Conservation (phyloP, 2,113 vertebrate species). For the Hystrix cristata region DNA sequence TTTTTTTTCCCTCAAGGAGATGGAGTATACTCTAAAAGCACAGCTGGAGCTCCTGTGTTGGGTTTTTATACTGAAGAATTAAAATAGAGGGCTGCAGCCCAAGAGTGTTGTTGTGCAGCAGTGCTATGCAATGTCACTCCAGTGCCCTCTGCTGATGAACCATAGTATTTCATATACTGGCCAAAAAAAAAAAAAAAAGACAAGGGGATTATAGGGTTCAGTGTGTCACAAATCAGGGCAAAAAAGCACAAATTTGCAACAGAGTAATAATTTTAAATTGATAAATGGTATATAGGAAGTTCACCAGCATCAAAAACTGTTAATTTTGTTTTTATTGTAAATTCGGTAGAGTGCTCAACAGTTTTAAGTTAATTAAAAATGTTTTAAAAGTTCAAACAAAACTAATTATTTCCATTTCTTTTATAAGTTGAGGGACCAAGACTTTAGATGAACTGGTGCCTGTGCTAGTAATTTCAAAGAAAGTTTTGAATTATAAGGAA, state of each 20-base stretch:
- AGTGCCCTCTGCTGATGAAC: constrained; percentile 45
- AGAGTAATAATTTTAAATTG: not conserved
- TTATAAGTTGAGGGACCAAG: not conserved
- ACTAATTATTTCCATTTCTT: not conserved
- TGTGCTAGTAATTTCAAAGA: constrained; percentile 21
- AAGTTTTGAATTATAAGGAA: constrained; percentile 30
- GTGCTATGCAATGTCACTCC: not conserved
- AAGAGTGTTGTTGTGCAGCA: not conserved
- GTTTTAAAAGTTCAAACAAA: not conserved
- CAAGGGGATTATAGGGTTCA: not conserved
- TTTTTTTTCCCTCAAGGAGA: not conserved
- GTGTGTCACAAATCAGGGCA: not conserved
- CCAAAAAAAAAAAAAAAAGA: not conserved
- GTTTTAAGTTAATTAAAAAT: constrained; percentile 49
- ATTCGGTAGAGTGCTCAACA: not conserved
- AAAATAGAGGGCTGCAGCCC: not conserved
- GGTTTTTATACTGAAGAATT: not conserved
- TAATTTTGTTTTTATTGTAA: constrained; percentile 42
- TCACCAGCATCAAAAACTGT: not conserved
- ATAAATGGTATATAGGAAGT: not conserved
- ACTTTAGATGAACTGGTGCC: not conserved
- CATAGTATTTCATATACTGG: not conserved
- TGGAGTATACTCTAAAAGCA: not conserved
- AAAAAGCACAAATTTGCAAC: not conserved
- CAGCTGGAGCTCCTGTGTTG: not conserved